Evolutionary conservation across 2,888 invertebrate species (phyloP), one percentile per base, ranked within the genome.

Genomic region (Aleiodes leptofemur): DNA sequence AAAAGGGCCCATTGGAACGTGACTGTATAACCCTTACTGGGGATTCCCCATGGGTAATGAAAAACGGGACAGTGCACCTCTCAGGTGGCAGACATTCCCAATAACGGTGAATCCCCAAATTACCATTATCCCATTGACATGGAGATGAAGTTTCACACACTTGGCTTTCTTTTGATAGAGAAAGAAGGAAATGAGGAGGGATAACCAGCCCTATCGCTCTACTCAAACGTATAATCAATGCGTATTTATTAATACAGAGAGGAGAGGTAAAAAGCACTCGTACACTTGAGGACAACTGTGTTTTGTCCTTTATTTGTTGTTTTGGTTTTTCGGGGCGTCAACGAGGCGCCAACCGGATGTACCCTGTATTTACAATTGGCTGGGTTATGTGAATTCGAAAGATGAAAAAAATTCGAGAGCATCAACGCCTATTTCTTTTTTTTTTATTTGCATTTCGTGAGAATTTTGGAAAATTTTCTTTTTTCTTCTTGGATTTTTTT

Each of bases 311-410:
- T 88, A 87, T 88, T 89, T 88, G 88, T 88, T 68, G 85, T 89
- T 88, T 89, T 88, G 86, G 87, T 88, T 89, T 86, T 86, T 85
- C 81, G 82, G 87, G 88, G 88, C 84, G 88, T 83, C 78, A 83
- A 86, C 81, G 82, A 86, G 88, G 88, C 84, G 87, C 83, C 79
- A 83, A 86, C 85, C 84, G 87, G 85, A 86, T 86, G 83, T 82
- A 81, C 76, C 74, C 74, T 72, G 76, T 59, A 66, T 73, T 76
- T 79, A 86, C 86, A 84, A 87, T 87, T 86, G 84, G 9, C 80
- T 85, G 81, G 79, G 83, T 82, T 83, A 81, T 78, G 82, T 82
- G 57, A 48, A 34, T 38, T 23, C 68, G 68, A 51, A 13, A 14
- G 55, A 11, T 4, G 2, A 23, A 23, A 23, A 2, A 23, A 23